Percentiles rank a stretch among this genome's conserved stretches.
These are phyloP conservation scores for Rhinopomastus cyanomelas DNA, from an alignment of 2,113 vertebrate species.

Conservation along the genomic window DNA sequence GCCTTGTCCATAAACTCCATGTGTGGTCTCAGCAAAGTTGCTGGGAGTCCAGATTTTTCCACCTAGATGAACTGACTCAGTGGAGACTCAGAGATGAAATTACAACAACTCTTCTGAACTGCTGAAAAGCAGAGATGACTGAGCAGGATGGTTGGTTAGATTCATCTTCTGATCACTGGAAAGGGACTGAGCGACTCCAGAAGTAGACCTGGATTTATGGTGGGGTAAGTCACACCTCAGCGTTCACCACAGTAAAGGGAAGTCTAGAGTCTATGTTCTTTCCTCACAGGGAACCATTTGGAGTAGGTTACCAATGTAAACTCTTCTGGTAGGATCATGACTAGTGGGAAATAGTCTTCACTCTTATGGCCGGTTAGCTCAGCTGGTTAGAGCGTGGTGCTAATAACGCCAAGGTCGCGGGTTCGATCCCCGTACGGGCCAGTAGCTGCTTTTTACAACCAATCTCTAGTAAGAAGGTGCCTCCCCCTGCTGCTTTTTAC, in stretches of 20 bases:
- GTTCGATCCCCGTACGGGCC: conserved; percentile 36
- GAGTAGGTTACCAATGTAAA: neutral
- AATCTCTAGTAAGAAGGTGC: too few species aligned
- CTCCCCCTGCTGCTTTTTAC: too few species aligned
- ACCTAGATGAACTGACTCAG: neutral
- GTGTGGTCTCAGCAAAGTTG: neutral
- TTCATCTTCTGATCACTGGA: neutral
- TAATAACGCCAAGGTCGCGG: conserved; percentile 72
- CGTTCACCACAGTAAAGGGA: neutral
- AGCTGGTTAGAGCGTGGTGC: conserved; percentile 76
- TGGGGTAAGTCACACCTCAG: neutral
- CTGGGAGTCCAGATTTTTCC: neutral
- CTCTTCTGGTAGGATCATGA: neutral
- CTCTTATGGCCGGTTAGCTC: conserved; percentile 72
- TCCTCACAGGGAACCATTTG: neutral
- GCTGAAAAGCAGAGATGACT: neutral
- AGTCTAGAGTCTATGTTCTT: neutral
- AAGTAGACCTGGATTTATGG: neutral
- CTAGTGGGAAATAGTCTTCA: fast-evolving
- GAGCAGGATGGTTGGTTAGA: neutral
- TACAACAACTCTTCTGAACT: neutral
- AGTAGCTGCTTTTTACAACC: too few species aligned
- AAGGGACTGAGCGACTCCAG: neutral
- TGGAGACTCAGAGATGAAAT: neutral
- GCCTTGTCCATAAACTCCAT: neutral